These are phyloP conservation scores for Apotomis capreana DNA, from an alignment of 2,888 invertebrate species.

Conservation along the genomic window DNA sequence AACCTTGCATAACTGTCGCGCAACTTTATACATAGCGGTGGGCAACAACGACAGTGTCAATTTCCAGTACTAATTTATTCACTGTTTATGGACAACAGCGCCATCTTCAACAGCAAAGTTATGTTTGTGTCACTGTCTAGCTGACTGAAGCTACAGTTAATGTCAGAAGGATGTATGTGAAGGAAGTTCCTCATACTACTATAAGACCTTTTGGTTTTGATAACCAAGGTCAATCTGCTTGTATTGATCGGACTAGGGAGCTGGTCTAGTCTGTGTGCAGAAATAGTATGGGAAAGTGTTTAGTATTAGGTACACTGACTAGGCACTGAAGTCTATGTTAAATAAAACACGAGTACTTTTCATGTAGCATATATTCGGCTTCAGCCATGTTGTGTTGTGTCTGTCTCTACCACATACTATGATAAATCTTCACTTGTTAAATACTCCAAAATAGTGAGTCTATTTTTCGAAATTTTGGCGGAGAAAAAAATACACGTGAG, in stretches of 20 bases:
- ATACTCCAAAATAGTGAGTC: too few species aligned
- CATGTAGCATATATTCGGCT: too few species aligned
- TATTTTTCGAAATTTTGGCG: too few species aligned
- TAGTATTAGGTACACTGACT: too few species aligned
- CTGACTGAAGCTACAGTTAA: background rate
- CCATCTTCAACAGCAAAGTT: background rate
- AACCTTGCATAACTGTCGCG: constrained; percentile 6
- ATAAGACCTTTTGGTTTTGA: background rate
- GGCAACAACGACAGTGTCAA: background rate
- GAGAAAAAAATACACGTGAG: too few species aligned
- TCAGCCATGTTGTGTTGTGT: too few species aligned
- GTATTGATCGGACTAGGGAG: background rate
- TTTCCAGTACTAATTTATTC: background rate
- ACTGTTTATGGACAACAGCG: background rate
- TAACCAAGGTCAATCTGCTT: background rate
- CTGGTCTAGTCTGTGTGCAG: too few species aligned
- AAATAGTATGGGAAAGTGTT: too few species aligned
- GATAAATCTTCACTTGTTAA: too few species aligned
- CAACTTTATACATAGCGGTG: background rate
- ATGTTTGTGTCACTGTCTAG: background rate
- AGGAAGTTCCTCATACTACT: background rate
- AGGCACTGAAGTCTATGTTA: too few species aligned
- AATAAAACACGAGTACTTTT: too few species aligned
- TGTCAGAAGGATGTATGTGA: background rate
- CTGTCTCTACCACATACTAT: too few species aligned